Evolutionary conservation across 1,140 invertebrate species (phyloP).

Genomic region (Ips typographus): DNA sequence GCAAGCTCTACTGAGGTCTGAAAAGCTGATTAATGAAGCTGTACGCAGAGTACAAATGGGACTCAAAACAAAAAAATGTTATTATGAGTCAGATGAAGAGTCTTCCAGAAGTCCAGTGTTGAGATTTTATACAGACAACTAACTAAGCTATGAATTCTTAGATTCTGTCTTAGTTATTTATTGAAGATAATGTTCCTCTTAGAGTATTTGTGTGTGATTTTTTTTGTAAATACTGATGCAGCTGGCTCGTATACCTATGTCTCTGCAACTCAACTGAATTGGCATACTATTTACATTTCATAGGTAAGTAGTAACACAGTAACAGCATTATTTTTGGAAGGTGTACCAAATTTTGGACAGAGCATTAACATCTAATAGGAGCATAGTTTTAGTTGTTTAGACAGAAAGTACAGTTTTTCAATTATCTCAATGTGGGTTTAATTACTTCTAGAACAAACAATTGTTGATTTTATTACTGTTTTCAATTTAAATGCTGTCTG

Average conservation of each 20-base stretch:
- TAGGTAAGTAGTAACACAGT: too few relatives aligned
- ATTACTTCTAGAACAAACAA: too few relatives aligned
- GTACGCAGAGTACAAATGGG: constrained; percentile 64
- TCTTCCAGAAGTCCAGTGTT: constrained; percentile 44
- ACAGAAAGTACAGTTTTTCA: too few relatives aligned
- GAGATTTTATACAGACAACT: constrained; percentile 33
- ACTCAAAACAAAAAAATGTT: constrained; percentile 53
- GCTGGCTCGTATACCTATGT: constrained; percentile 11
- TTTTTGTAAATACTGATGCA: constrained; percentile 10
- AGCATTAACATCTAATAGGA: too few relatives aligned
- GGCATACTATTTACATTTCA: too few relatives aligned
- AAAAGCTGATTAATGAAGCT: constrained; percentile 71
- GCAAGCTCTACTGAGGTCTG: constrained; percentile 63
- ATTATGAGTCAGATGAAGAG: constrained; percentile 58
- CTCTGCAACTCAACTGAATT: too few relatives aligned
- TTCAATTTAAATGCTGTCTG: too few relatives aligned
- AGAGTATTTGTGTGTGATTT: constrained; percentile 12
- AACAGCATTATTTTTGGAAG: too few relatives aligned
- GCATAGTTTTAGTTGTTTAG: too few relatives aligned
- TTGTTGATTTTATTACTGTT: too few relatives aligned
- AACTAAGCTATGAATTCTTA: neutral
- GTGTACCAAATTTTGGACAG: too few relatives aligned
- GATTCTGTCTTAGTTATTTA: constrained; percentile 17
- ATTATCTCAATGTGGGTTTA: too few relatives aligned
- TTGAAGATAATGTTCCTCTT: constrained; percentile 30